phyloP scores from a whole-genome alignment of 1,140 invertebrate species.

The Orussus abietinus region DNA sequence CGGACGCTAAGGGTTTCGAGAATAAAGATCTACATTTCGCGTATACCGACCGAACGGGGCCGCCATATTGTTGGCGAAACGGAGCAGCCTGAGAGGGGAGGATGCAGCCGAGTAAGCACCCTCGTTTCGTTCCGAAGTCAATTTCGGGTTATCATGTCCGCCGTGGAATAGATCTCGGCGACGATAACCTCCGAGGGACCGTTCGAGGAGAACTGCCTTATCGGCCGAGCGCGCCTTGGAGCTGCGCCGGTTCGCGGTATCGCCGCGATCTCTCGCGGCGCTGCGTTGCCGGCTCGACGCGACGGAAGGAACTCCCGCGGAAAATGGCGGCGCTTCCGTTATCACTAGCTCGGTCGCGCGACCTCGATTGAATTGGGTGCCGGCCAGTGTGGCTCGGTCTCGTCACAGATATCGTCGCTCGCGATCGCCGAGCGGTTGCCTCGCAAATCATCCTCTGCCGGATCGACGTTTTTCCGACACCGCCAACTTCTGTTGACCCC shows the following conservation, averaged over 20 bases:
- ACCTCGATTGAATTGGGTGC: constrained; percentile 45
- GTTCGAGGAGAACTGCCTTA: constrained; percentile 26
- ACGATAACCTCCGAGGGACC: constrained; percentile 31
- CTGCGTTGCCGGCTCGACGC: constrained; percentile 10
- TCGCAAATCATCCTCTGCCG: too few relatives aligned
- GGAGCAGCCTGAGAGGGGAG: too few relatives aligned
- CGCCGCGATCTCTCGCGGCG: too few relatives aligned
- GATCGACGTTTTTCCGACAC: too few relatives aligned
- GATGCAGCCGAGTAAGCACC: too few relatives aligned
- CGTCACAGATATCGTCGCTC: constrained; percentile 49
- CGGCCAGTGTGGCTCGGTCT: constrained; percentile 47
- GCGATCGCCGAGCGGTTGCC: constrained; percentile 1
- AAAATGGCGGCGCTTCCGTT: too few relatives aligned
- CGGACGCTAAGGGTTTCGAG: too few relatives aligned
- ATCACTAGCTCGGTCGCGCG: constrained; percentile 24
- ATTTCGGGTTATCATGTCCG: constrained; percentile 32
- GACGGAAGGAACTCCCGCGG: constrained; percentile 11
- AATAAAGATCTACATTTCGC: too few relatives aligned
- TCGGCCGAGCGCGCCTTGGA: constrained; percentile 25
- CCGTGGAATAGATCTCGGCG: constrained; percentile 26
- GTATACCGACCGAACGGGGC: too few relatives aligned
- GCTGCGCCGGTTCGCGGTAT: neutral
- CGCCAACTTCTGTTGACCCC: too few relatives aligned
- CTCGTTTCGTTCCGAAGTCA: constrained; percentile 18
- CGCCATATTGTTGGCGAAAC: too few relatives aligned